Base-by-base conservation (phyloP, 2,797 vertebrate species). In the Sebastes matsubarae region DNA sequence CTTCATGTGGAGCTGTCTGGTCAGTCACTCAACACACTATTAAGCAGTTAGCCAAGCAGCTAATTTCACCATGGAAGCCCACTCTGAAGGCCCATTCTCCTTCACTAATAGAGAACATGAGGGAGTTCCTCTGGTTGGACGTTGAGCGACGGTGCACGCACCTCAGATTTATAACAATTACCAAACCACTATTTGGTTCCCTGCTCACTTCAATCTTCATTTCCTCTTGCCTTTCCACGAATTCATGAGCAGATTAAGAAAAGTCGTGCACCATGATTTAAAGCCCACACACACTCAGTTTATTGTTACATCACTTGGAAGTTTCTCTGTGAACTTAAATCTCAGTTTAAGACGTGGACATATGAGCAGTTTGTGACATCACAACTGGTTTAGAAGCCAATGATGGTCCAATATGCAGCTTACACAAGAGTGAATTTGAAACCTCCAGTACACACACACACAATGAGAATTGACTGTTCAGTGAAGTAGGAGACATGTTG, bases 31-130 rank as follows among this genome's bases (percentile, higher is more conserved):
- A 42, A 50, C 64, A 50, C 30, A 55, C 68, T 72, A 57, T 80
- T 87, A 68, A 86, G 78, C 55, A 86, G 80, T 84, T 84, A 85
- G 75, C 68, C 66, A 61, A 29, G 68, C 60, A 63, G 84, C 74
- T 77, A 71, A 79, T 84, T 78, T 75, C 52, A 68, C 72, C 57
- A 57, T 16, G 58, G 24, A 24, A 42, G 63, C 63, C 36, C 8
- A 18, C 29, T 63, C 52, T 63, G 10, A 60, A 54, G 71, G 29
- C 55, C 60, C 65, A 22, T 5, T 42, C 30, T 64, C 20, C 27
- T 74, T 46, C 25, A 68, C 64, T 65, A 42, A 73, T 18, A n/a
- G 30, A 66, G 54, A 66, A 34, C 72, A 67, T 1, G 18, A 69
- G 74, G 38, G 50, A 54, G 38, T 72, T 30, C 30, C 52, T n/a